phyloP scores from a whole-genome alignment of 1,140 invertebrate genomes.

The Drosophila willistoni region DNA sequence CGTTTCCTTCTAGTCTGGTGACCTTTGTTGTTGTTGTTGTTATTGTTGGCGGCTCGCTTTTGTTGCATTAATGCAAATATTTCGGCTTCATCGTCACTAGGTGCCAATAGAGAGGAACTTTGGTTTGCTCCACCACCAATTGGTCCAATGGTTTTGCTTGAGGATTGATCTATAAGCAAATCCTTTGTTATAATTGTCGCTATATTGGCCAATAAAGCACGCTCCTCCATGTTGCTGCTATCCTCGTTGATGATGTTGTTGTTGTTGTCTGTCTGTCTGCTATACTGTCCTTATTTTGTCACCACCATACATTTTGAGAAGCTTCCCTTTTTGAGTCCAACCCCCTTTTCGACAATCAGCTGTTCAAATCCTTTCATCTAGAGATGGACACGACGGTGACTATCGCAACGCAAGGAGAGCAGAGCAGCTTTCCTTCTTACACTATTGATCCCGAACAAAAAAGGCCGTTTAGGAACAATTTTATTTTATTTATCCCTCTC shows the following conservation, averaged over 20 bases:
- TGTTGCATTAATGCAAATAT: conserved; percentile 66
- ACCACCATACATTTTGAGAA: conserved; percentile 8
- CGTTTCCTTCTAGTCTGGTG: conserved; percentile 25
- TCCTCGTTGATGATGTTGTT: no score
- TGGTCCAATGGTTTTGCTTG: conserved; percentile 12
- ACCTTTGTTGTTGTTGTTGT: background rate
- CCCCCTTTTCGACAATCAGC: background rate
- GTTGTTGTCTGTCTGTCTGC: background rate
- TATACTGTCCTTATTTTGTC: conserved; percentile 4
- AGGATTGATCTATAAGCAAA: conserved; percentile 63
- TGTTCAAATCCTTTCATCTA: background rate
- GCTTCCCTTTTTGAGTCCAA: conserved; percentile 1
- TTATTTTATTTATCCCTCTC: background rate
- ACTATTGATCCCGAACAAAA: no score
- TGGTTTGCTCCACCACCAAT: background rate
- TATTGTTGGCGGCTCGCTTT: conserved; percentile 46
- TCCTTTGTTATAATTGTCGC: conserved; percentile 78
- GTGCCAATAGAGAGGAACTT: conserved; percentile 46
- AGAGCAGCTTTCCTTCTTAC: background rate
- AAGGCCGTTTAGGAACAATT: no score
- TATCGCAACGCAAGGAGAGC: background rate
- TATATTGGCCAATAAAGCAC: conserved; percentile 76
- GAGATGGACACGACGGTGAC: background rate
- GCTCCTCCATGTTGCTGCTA: conserved; percentile 67
- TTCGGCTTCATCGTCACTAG: conserved; percentile 64